These are phyloP conservation scores for Euwallacea similis DNA, from an alignment of 1,140 invertebrate genomes.

Conservation along the genomic window DNA sequence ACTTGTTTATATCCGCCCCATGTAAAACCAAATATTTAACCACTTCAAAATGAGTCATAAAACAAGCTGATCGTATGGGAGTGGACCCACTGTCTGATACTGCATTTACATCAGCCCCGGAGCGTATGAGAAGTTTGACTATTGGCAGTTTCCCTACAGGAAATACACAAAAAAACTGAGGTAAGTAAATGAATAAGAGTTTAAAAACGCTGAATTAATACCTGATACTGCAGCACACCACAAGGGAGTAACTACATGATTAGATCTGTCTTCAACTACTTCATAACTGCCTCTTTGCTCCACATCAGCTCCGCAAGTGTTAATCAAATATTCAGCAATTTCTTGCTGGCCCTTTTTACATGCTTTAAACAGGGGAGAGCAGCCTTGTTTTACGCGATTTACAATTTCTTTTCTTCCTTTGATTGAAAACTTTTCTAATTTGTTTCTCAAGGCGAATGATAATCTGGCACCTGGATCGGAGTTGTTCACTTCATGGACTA, in stretches of 20 bases:
- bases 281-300: slow-evolving; percentile 82
- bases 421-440: slow-evolving; percentile 64
- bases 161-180: background rate
- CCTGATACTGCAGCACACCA: slow-evolving; percentile 93
- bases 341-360: slow-evolving; percentile 82
- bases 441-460: slow-evolving; percentile 64
- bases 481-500: slow-evolving; percentile 70
- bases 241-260: slow-evolving; percentile 84
- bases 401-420: slow-evolving; percentile 66
- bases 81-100: slow-evolving; percentile 88
- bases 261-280: slow-evolving; percentile 58
- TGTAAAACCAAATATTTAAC: slow-evolving; percentile 77
- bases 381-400: slow-evolving; percentile 69
- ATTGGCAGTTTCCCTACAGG: slow-evolving; percentile 63
- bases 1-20: slow-evolving; percentile 81
- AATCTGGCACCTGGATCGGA: slow-evolving; percentile 69
- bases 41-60: slow-evolving; percentile 88
- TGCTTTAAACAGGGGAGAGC: slow-evolving; percentile 84
- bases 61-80: slow-evolving; percentile 86
- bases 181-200: background rate
- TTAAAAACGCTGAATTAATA: background rate
- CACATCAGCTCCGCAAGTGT: slow-evolving; percentile 77
- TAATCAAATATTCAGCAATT: slow-evolving; percentile 86
- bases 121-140: slow-evolving; percentile 74
- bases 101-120: slow-evolving; percentile 82